phyloP scores from a whole-genome alignment of 1,140 invertebrate species.

The Solen grandis region DNA sequence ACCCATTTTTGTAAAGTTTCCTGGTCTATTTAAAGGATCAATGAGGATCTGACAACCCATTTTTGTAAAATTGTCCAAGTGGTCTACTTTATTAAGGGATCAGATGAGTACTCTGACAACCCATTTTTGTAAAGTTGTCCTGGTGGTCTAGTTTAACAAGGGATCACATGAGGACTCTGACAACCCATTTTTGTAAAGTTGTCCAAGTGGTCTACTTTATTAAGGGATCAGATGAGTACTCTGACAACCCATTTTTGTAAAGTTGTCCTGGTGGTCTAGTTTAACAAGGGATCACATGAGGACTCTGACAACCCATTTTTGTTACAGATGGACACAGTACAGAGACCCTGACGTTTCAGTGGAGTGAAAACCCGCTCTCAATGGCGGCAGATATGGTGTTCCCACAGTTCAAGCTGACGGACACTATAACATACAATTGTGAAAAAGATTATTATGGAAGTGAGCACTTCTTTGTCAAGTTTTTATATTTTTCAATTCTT shows the following conservation, averaged over 20 bases:
- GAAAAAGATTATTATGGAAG: constrained; percentile 58
- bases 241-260: background rate
- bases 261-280: background rate
- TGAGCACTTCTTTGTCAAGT: constrained; percentile 19
- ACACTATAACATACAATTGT: constrained; percentile 45
- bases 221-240: background rate
- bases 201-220: background rate
- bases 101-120: no score
- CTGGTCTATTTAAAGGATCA: no score
- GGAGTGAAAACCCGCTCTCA: constrained; percentile 82
- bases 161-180: background rate
- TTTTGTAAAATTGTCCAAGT: no score
- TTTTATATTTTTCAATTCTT: no score
- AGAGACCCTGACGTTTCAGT: constrained; percentile 94
- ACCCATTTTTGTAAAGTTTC: no score
- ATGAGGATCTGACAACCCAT: no score
- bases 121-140: background rate
- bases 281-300: background rate
- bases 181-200: background rate
- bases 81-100: no score
- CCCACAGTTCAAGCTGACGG: constrained; percentile 73
- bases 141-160: background rate
- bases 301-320: background rate
- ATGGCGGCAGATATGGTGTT: constrained; percentile 66
- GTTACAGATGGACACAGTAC: constrained; percentile 93